Conservation (phyloP, 2,888 invertebrate species). For the Acanthococcus lagerstroemiae region DNA sequence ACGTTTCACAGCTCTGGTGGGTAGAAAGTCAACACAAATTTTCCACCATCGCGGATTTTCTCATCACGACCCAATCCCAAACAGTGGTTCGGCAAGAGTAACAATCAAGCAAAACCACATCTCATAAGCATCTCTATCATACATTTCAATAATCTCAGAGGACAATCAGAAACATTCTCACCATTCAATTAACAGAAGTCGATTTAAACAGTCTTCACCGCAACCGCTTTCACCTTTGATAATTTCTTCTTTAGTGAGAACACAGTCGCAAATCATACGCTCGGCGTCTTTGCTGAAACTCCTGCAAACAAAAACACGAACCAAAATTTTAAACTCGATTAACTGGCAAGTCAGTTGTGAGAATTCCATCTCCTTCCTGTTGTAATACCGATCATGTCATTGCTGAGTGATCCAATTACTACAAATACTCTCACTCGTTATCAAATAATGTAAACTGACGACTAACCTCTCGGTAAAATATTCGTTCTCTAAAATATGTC, state of each 20-base stretch:
- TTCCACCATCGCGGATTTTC: too few species aligned
- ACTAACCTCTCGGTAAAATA: constrained; percentile 20
- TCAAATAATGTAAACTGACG: too few species aligned
- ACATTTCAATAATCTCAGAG: background rate
- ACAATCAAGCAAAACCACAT: constrained; percentile 11
- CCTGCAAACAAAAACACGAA: background rate
- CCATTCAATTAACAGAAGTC: constrained; percentile 98
- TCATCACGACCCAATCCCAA: too few species aligned
- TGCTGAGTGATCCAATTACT: too few species aligned
- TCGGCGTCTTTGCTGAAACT: constrained; percentile 24
- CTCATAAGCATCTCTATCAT: constrained; percentile 5
- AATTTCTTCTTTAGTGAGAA: constrained; percentile 78
- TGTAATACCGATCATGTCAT: too few species aligned
- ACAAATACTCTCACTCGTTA: too few species aligned
- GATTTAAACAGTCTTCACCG: constrained; percentile 91
- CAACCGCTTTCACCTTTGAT: constrained; percentile 75
- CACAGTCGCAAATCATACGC: constrained; percentile 69
- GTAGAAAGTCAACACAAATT: too few species aligned
- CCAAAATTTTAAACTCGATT: too few species aligned
- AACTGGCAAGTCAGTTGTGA: background rate
- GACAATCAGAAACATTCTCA: constrained; percentile 43
- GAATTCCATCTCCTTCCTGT: background rate
- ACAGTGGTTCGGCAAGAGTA: too few species aligned
- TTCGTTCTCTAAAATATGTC: constrained; percentile 16
- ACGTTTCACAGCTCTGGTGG: too few species aligned